Evolutionary conservation across 2,888 invertebrate genomes (phyloP), one percentile per base, ranked within the genome.

Genomic region (Callimorpha dominula): DNA sequence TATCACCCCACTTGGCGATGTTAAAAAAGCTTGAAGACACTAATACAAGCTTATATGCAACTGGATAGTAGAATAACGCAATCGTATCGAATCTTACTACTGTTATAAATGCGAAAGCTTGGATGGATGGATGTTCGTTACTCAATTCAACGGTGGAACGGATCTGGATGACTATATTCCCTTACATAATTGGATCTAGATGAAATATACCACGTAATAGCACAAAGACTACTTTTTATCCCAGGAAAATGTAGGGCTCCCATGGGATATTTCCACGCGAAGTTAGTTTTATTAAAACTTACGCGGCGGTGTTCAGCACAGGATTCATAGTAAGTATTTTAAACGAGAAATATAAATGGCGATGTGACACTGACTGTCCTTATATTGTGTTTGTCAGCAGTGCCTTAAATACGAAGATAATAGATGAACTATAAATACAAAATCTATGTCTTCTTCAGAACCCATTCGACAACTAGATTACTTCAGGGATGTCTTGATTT

Each of bases 41-140:
- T 52, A 49, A 50, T 42, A 54, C 9, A 20, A 20, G 3, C 3
- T 43, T 9, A 20, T 50, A 50, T 65, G 31, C 65, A 46, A 42
- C 52, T 40, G 67, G 52, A 14, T 67, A 49, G 67, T 67, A 67
- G 67, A n/a, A 42, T 65, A 65, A 50, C 65, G 50, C 65, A 40
- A 50, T 31, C 31, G 50, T 31, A 17, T 20, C 31, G 31, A 31
- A 60, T 14, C n/a, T n/a, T n/a, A n/a, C n/a, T n/a, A n/a, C n/a
- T n/a, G n/a, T n/a, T n/a, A n/a, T n/a, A n/a, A n/a, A n/a, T n/a
- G n/a, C n/a, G n/a, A n/a, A n/a, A n/a, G n/a, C n/a, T n/a, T n/a
- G n/a, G n/a, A n/a, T n/a, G n/a, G n/a, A n/a, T n/a, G n/a, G n/a
- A n/a, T n/a, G n/a, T n/a, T n/a, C n/a, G n/a, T n/a, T n/a, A n/a